phyloP scores from a whole-genome alignment of 2,888 invertebrate genomes.

The Drosophila pegasa region DNA sequence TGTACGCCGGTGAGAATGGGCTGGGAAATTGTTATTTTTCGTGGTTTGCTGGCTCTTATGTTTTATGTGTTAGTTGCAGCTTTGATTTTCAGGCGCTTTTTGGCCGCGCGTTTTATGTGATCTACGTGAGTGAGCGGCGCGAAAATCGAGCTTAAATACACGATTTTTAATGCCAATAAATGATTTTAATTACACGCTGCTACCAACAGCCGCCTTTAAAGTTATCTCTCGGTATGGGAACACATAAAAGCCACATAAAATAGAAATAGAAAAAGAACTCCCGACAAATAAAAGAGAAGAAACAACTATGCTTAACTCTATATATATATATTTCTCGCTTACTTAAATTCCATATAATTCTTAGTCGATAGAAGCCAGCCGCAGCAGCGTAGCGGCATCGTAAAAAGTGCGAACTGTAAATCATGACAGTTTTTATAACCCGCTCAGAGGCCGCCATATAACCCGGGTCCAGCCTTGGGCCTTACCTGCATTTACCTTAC shows the following conservation, averaged over 20 bases:
- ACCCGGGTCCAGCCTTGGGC: conserved; percentile 21
- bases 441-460: conserved; percentile 35
- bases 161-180: conserved; percentile 67
- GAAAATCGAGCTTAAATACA: conserved; percentile 56
- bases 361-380: conserved; percentile 49
- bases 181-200: conserved; percentile 67
- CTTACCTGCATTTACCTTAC: conserved; percentile 38
- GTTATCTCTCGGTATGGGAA: conserved; percentile 42
- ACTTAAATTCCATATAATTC: conserved; percentile 74
- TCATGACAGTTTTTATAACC: conserved; percentile 78
- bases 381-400: conserved; percentile 58
- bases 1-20: conserved; percentile 20
- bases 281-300: conserved; percentile 46
- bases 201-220: conserved; percentile 22
- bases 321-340: conserved; percentile 66
- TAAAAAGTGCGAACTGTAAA: conserved; percentile 80
- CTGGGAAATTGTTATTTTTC: conserved; percentile 47
- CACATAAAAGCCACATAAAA: conserved; percentile 45
- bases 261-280: conserved; percentile 18
- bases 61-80: conserved; percentile 25
- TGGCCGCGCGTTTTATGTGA: conserved; percentile 53
- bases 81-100: conserved; percentile 5
- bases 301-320: conserved; percentile 63
- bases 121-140: conserved; percentile 60
- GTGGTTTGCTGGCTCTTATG: conserved; percentile 10